Evolutionary conservation across 2,113 vertebrate genomes (phyloP), one percentile per base, ranked within the genome.

Genomic region (Phaetusa simplex): DNA sequence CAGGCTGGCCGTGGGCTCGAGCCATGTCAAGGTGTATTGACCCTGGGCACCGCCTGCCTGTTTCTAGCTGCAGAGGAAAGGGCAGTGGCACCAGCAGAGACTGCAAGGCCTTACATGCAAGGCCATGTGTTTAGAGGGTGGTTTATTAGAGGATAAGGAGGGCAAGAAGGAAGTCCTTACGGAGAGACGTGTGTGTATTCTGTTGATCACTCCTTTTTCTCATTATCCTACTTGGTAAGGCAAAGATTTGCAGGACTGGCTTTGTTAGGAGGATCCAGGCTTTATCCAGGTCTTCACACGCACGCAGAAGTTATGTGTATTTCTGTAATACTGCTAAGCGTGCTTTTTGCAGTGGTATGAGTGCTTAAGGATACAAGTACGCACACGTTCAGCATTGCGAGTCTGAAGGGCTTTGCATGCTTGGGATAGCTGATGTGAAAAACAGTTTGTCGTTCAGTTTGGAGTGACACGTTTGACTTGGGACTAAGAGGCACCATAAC

Each of bases 291-390:
- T 69, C 67, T 55, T 81, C n/a, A 50, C 26, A 34, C 20, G 29
- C 0, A 34, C 15, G 0, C 16, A 43, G 1, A 29, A 23, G 8
- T 82, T 70, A 14, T 12, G 0, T 45, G 4, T 64, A 43, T 86
- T 55, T 53, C 72, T 73, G 13, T 64, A 14, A 12, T 81, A 43
- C 3, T 65, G 34, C 73, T 38, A 58, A 34, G 34, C 16, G 1
- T 22, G 16, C 19, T 58, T 81, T 59, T 45, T 50, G 65, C 42
- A 47, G 20, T 43, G 49, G 27, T 62, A 15, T 4, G 42, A n/a
- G 55, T 56, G 45, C 59, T 73, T 26, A 43, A 52, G 36, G 42
- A 43, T 47, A 58, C 64, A 70, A 65, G 53, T 20, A 18, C 4
- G 4, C 53, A 27, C 69, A 17, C 1, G 1, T 36, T 49, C 27